These are phyloP conservation scores for Hydrolagus affinis DNA, from an alignment of 2,113 vertebrate genomes.

Conservation along the genomic window DNA sequence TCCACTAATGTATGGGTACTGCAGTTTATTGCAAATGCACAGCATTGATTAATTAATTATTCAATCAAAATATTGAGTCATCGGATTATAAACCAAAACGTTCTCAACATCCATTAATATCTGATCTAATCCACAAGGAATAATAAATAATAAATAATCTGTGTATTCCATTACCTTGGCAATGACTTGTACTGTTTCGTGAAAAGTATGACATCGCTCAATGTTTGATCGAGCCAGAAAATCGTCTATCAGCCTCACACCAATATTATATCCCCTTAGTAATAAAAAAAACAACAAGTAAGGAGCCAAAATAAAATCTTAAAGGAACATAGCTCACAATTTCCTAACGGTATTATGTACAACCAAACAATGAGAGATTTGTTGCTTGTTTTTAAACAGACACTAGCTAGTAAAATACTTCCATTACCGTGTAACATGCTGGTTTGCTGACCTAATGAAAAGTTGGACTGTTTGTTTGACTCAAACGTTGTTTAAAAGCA, in stretches of 20 bases:
- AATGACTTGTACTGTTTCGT: constrained; percentile 60
- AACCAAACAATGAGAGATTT: too few relatives aligned
- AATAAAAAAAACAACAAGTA: constrained; percentile 33
- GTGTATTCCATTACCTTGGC: constrained; percentile 54
- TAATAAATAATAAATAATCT: too few relatives aligned
- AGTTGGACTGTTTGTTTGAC: too few relatives aligned
- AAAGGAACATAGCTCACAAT: too few relatives aligned
- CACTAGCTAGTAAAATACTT: too few relatives aligned
- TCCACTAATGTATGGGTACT: neutral
- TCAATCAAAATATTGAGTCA: neutral
- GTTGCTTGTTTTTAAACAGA: too few relatives aligned
- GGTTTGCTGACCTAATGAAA: too few relatives aligned
- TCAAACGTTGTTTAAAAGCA: too few relatives aligned
- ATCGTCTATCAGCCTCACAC: constrained; percentile 60
- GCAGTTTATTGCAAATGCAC: constrained; percentile 18
- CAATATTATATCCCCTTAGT: constrained; percentile 60
- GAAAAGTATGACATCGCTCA: constrained; percentile 60
- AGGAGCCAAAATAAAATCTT: too few relatives aligned
- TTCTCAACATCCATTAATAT: constrained; percentile 9
- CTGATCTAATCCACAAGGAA: neutral
- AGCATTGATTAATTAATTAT: neutral
- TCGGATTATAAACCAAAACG: neutral
- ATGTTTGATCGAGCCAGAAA: constrained; percentile 62
- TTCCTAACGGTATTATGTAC: too few relatives aligned
- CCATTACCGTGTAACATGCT: too few relatives aligned